A percentile compares a stretch with the other conserved stretches of the same genome.
These are phyloP conservation scores for Gymnothorax javanicus DNA, from an alignment of 2,797 vertebrate genomes.

Conservation along the genomic window DNA sequence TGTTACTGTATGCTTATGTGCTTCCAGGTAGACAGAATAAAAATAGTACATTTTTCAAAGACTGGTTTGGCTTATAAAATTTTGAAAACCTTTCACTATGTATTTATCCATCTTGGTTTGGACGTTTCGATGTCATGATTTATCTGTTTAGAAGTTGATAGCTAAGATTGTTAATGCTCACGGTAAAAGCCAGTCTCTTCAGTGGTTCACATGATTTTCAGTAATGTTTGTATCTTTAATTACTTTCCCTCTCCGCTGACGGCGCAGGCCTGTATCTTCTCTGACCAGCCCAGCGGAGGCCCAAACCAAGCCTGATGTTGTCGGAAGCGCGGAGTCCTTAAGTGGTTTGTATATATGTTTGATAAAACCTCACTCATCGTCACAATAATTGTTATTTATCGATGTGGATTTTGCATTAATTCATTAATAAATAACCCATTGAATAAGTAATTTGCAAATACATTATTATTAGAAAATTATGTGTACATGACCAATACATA, in stretches of 20 bases:
- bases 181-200: neutral
- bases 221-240: constrained; percentile 8
- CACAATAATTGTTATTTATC: too few species aligned
- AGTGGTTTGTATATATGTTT: neutral
- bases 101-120: neutral
- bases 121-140: too few species aligned
- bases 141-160: neutral
- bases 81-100: neutral
- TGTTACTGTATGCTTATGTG: neutral
- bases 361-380: too few species aligned
- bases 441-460: too few species aligned
- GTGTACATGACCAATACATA: too few species aligned
- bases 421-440: too few species aligned
- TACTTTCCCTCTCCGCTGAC: constrained; percentile 42
- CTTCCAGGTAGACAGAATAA: neutral
- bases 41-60: neutral
- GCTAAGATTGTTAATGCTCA: neutral
- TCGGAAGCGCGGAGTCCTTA: neutral
- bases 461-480: too few species aligned
- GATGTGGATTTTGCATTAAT: too few species aligned
- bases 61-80: neutral
- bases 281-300: constrained; percentile 68
- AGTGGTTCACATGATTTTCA: neutral
- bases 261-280: constrained; percentile 79
- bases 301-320: constrained; percentile 31